Percentiles rank a stretch among this genome's conserved stretches.
These are phyloP conservation scores for Brachionus calyciflorus DNA, from an alignment of 1,140 invertebrate genomes.

Conservation along the genomic window DNA sequence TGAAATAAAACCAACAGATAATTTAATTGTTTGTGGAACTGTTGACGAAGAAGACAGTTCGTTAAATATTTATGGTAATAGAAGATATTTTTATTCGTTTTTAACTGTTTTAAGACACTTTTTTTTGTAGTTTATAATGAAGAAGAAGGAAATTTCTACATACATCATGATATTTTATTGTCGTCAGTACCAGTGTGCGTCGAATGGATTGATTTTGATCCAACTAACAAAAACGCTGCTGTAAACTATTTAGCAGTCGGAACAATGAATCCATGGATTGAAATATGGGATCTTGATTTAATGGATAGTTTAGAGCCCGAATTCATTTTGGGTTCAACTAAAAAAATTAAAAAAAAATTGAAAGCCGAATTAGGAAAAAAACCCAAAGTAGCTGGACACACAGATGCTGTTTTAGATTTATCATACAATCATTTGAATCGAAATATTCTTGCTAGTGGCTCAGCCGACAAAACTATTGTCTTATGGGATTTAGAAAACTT, in stretches of 20 bases:
- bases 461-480: constrained; percentile 26
- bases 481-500: constrained; percentile 39
- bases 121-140: constrained; percentile 39
- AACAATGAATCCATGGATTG: constrained; percentile 29
- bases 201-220: constrained; percentile 40
- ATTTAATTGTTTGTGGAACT: constrained; percentile 22
- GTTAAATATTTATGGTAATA: constrained; percentile 34
- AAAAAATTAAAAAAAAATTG: constrained; percentile 42
- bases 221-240: not conserved
- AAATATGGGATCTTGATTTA: constrained; percentile 45
- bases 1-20: constrained; percentile 24
- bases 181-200: constrained; percentile 25
- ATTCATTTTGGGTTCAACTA: not conserved
- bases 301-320: constrained; percentile 21
- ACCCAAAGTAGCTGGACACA: not conserved
- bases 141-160: constrained; percentile 37
- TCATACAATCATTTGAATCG: constrained; percentile 19
- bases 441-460: constrained; percentile 29
- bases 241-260: constrained; percentile 41
- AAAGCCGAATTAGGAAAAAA: constrained; percentile 23
- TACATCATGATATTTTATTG: constrained; percentile 45
- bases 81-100: not conserved
- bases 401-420: constrained; percentile 18
- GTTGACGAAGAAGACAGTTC: constrained; percentile 33
- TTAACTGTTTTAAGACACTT: not conserved